Percentiles rank a stretch among this genome's conserved stretches.
Conservation (phyloP, 2,113 vertebrate species). For the Macrotus californicus region DNA sequence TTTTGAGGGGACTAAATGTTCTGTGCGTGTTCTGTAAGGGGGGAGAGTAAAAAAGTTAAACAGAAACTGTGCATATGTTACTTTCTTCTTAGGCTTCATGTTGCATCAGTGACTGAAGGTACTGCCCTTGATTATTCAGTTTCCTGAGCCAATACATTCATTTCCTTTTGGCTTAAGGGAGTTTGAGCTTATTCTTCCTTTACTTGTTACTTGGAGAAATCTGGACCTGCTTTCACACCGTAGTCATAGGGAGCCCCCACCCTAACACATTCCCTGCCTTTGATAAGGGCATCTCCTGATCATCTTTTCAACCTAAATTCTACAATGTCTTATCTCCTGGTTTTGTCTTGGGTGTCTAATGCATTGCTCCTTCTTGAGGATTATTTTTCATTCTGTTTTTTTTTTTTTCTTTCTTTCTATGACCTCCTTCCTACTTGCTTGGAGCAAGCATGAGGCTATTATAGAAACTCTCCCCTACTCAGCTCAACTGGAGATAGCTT, state of each 20-base stretch:
- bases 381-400: background rate
- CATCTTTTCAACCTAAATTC: background rate
- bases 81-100: background rate
- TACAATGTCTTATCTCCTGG: background rate
- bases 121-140: background rate
- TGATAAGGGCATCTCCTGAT: background rate
- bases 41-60: background rate
- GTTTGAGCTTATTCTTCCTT: background rate
- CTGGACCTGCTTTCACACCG: background rate
- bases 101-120: background rate
- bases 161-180: background rate
- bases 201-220: background rate
- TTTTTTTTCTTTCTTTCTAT: background rate
- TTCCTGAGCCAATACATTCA: background rate
- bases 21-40: background rate
- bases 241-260: accelerated
- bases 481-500: background rate
- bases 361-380: background rate
- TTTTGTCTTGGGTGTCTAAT: background rate
- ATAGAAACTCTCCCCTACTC: background rate
- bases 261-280: background rate
- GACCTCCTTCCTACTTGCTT: background rate
- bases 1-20: background rate
- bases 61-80: background rate
- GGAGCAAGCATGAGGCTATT: background rate